phyloP scores from a whole-genome alignment of 2,797 vertebrate species.

The Pangasius sanitwongsei region DNA sequence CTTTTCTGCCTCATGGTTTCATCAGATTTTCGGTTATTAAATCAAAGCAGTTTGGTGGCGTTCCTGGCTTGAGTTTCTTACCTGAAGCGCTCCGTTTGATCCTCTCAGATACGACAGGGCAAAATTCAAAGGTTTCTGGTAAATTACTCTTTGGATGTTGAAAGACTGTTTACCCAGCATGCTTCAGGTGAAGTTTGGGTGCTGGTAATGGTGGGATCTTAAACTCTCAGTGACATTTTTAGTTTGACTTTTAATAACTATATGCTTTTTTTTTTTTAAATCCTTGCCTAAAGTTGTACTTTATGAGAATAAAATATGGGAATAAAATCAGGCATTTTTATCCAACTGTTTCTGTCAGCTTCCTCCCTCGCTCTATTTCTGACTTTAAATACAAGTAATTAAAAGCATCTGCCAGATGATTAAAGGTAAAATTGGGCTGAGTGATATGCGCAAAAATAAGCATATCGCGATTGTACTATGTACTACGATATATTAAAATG shows the following conservation, averaged over 20 bases:
- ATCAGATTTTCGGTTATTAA: not conserved
- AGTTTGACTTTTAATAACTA: not conserved
- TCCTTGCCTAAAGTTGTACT: too few species aligned
- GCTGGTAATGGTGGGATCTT: not conserved
- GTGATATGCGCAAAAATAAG: not conserved
- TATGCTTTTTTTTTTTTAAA: not conserved
- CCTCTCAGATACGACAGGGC: not conserved
- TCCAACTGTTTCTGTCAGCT: not conserved
- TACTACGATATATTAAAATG: too few species aligned
- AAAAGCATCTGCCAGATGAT: not conserved
- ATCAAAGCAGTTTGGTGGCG: not conserved
- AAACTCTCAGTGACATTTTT: not conserved
- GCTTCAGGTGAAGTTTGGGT: not conserved
- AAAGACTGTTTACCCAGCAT: not conserved
- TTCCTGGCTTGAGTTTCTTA: not conserved
- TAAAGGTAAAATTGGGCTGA: not conserved
- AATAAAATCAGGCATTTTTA: not conserved
- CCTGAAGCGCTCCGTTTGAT: slow-evolving; percentile 5
- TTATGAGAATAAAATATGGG: too few species aligned
- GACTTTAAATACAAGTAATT: not conserved
- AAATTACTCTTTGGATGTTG: not conserved
- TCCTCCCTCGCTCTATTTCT: not conserved
- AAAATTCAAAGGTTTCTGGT: not conserved
- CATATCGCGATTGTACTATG: not conserved
- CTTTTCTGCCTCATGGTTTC: slow-evolving; percentile 8